Evolutionary conservation across 2,797 vertebrate genomes (phyloP).

Genomic region (Pelodytes ibericus): DNA sequence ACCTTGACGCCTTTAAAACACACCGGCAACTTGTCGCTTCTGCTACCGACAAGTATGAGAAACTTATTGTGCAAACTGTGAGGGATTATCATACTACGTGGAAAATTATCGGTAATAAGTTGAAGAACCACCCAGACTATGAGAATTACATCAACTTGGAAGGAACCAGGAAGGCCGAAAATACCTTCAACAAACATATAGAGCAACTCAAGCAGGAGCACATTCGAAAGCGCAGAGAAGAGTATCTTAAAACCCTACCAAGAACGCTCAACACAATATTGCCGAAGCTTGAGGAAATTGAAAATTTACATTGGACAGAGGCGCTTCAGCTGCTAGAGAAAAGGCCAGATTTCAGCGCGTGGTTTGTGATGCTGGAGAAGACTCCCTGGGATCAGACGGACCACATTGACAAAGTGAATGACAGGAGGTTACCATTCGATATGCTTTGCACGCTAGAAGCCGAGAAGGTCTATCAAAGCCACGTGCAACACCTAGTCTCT

Average conservation of each 20-base stretch:
- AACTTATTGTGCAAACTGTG: slow-evolving; percentile 87
- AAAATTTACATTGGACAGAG: slow-evolving; percentile 89
- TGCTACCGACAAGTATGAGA: slow-evolving; percentile 92
- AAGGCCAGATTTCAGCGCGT: slow-evolving; percentile 89
- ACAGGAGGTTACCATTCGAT: slow-evolving; percentile 96
- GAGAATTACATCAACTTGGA: slow-evolving; percentile 95
- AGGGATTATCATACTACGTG: slow-evolving; percentile 96
- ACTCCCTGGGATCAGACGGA: slow-evolving; percentile 97
- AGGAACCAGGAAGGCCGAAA: slow-evolving; percentile 91
- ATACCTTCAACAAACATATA: slow-evolving; percentile 94
- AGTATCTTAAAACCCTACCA: slow-evolving; percentile 92
- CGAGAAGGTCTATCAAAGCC: slow-evolving; percentile 93
- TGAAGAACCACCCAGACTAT: slow-evolving; percentile 93
- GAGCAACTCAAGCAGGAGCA: slow-evolving; percentile 97
- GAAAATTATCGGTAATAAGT: slow-evolving; percentile 90
- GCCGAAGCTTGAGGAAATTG: slow-evolving; percentile 93
- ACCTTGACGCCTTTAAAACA: slow-evolving; percentile 93
- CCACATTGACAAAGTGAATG: slow-evolving; percentile 92
- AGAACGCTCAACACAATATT: slow-evolving; percentile 93
- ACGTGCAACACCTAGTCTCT: slow-evolving; percentile 92
- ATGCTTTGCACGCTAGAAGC: slow-evolving; percentile 88
- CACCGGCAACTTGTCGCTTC: slow-evolving; percentile 91
- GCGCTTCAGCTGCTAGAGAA: slow-evolving; percentile 90
- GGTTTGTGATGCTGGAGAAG: slow-evolving; percentile 92
- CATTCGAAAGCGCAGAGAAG: slow-evolving; percentile 91